Percentiles rank a stretch among this genome's conserved stretches.
These are phyloP conservation scores for Isurus oxyrinchus DNA, from an alignment of 2,113 vertebrate species.

Conservation along the genomic window DNA sequence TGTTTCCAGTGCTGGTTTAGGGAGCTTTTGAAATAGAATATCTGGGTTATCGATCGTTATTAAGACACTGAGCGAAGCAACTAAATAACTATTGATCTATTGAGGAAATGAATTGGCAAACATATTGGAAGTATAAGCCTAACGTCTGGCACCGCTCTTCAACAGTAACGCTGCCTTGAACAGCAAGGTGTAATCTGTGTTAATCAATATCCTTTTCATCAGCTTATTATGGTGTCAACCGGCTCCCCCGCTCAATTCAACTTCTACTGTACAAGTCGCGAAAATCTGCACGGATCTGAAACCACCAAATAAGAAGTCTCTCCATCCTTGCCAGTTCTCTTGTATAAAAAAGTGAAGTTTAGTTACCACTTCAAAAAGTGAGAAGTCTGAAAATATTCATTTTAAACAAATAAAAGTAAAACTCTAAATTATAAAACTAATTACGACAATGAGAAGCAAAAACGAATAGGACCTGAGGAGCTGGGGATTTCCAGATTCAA, in stretches of 20 bases:
- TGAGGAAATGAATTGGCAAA: constrained; percentile 35
- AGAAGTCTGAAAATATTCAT: not conserved
- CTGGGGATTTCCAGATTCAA: not conserved
- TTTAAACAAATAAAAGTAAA: not conserved
- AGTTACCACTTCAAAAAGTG: no score
- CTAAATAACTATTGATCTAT: constrained; percentile 31
- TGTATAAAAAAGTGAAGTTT: not conserved
- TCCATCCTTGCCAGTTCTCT: not conserved
- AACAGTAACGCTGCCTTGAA: not conserved
- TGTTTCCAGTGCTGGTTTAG: constrained; percentile 4
- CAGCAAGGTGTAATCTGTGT: not conserved
- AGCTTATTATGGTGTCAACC: not conserved
- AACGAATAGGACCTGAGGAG: not conserved
- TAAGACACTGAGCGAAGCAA: constrained; percentile 20
- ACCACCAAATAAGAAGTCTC: no score
- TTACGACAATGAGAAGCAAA: not conserved
- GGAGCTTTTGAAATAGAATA: not conserved
- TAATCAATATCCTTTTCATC: not conserved
- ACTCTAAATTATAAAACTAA: not conserved
- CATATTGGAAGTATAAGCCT: not conserved
- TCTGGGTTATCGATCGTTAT: not conserved
- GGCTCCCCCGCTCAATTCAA: not conserved
- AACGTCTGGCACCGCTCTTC: not conserved
- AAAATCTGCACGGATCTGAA: no score
- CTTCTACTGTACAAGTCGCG: not conserved